Conservation (phyloP, 2,888 invertebrate genomes). For the Diarsia dahlii region DNA sequence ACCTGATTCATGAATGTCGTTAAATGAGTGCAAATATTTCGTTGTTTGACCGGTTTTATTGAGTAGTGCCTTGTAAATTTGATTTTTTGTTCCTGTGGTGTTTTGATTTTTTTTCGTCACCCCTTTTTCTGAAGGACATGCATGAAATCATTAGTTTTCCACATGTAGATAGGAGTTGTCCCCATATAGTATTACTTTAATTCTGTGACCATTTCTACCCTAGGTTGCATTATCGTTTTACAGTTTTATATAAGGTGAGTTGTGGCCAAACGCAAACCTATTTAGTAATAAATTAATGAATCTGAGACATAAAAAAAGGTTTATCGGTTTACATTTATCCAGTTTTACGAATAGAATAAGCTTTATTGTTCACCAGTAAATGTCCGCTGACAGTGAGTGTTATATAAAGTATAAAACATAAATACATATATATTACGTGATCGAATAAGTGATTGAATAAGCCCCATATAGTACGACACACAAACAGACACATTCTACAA, state of each 20-base stretch:
- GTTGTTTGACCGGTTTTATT: slow-evolving; percentile 20
- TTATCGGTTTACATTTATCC: background rate
- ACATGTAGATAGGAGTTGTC: background rate
- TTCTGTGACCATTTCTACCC: background rate
- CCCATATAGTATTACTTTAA: background rate
- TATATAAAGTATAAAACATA: background rate
- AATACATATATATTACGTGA: background rate
- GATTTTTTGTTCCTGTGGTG: background rate
- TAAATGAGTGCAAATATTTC: slow-evolving; percentile 40
- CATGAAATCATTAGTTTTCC: slow-evolving; percentile 9
- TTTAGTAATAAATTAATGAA: background rate
- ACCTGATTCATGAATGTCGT: slow-evolving; percentile 41
- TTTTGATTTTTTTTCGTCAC: slow-evolving; percentile 6
- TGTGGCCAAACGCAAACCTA: background rate
- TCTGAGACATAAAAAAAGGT: no score
- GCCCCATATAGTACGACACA: background rate
- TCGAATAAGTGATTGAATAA: background rate
- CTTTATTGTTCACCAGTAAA: background rate
- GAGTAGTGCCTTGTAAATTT: slow-evolving; percentile 2
- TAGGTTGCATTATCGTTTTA: background rate
- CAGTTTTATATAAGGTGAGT: background rate
- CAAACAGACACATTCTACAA: slow-evolving; percentile 29
- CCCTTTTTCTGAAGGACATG: background rate
- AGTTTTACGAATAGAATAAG: background rate
- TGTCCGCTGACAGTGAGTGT: no score